These are phyloP conservation scores for Neodontobutis hainanensis DNA, from an alignment of 2,113 vertebrate genomes.

Conservation along the genomic window DNA sequence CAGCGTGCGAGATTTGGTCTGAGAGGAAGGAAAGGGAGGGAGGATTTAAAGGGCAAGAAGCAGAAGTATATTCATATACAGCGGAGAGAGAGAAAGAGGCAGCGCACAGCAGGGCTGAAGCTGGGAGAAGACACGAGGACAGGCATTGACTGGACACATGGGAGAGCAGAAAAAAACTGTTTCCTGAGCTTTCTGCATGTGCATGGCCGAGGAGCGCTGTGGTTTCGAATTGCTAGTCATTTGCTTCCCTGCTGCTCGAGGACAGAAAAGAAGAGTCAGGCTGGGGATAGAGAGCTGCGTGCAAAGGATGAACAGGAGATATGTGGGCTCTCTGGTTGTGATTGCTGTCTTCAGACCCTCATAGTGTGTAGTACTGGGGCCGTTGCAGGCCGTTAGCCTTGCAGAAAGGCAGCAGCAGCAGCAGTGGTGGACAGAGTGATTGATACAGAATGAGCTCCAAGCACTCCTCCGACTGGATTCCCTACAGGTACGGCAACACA, in stretches of 20 bases:
- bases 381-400: constrained; percentile 70
- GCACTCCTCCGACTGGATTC: constrained; percentile 95
- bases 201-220: constrained; percentile 49
- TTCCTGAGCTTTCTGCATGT: constrained; percentile 46
- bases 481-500: constrained; percentile 87
- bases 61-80: constrained; percentile 71
- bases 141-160: constrained; percentile 68
- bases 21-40: constrained; percentile 43
- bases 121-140: constrained; percentile 61
- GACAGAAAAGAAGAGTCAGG: constrained; percentile 42
- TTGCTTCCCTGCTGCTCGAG: constrained; percentile 39
- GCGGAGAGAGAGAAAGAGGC: constrained; percentile 55
- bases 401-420: constrained; percentile 50
- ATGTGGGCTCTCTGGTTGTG: constrained; percentile 69
- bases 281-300: constrained; percentile 52
- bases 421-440: constrained; percentile 63
- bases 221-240: constrained; percentile 55
- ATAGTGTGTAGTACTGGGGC: constrained; percentile 59
- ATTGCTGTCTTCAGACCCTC: constrained; percentile 66
- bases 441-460: constrained; percentile 90
- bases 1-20: constrained; percentile 52
- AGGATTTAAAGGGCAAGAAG: constrained; percentile 77
- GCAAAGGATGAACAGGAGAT: constrained; percentile 76
- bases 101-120: constrained; percentile 52
- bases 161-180: constrained; percentile 50